Percentiles rank a stretch among this genome's conserved stretches.
These are phyloP conservation scores for Cricetomys ansorgei DNA, from an alignment of 2,113 vertebrate species.

Conservation along the genomic window DNA sequence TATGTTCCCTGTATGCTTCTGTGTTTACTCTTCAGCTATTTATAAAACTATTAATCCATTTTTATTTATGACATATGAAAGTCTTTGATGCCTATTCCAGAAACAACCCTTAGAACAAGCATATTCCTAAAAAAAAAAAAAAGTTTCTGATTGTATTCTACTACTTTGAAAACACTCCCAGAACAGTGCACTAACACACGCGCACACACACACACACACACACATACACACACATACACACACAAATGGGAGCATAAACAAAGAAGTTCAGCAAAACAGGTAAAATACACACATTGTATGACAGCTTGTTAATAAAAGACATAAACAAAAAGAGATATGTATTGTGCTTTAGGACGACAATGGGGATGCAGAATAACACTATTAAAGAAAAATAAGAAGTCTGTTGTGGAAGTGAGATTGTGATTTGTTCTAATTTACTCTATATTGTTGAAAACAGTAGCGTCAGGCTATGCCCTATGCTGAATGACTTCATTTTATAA, in stretches of 20 bases:
- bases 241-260: not conserved
- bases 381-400: not conserved
- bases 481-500: not conserved
- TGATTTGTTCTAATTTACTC: not conserved
- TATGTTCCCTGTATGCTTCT: not conserved
- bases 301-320: not conserved
- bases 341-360: not conserved
- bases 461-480: not conserved
- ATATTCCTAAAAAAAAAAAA: not conserved
- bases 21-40: not conserved
- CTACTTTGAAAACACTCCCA: not conserved
- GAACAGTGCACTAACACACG: not conserved
- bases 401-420: not conserved
- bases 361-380: not conserved
- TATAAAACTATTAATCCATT: no score
- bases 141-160: not conserved
- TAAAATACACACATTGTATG: not conserved
- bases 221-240: not conserved
- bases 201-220: not conserved
- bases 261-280: not conserved
- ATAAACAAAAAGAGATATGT: not conserved
- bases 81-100: not conserved
- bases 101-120: not conserved
- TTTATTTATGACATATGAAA: not conserved
- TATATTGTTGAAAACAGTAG: not conserved